Evolutionary conservation across 1,140 invertebrate species (phyloP), one percentile per base, ranked within the genome.

Genomic region (Teleopsis dalmanni): DNA sequence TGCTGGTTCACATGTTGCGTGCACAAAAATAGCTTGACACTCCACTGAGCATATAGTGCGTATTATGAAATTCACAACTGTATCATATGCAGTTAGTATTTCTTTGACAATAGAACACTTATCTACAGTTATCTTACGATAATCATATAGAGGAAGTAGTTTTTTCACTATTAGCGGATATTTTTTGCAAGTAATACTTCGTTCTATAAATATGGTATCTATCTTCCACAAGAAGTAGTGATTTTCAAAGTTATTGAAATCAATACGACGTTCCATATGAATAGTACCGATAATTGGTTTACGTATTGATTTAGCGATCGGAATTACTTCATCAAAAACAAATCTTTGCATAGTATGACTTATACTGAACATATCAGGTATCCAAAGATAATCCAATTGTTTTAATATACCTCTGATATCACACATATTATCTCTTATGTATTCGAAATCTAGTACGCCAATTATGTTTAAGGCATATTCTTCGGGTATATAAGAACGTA

Each of bases 91-190:
- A 6, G 60, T 57, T 1, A 67, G 19, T 2, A 59, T 61, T n/a
- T 53, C 57, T 45, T 62, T 62, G 2, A 65, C 26, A 35, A 54
- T 40, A 27, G 54, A 42, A 18, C 55, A 27, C 16, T 56, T 57
- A 9, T 67, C 60, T 0, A 59, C 56, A 0, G 59, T 48, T 1
- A 60, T 58, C 18, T 58, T 43, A 14, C 62, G 57, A 46, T 60
- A 67, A 29, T 67, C 58, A 2, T 53, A 54, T 1, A 68, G 50
- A 6, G 65, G 65, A 53, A 65, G 57, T 4, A 69, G 47, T 49
- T 69, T 68, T 27, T 68, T 69, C 1, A 65, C 65, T 37, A 69
- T 66, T 37, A 69, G 25, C 3, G 65, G 65, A 43, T 65, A 69
- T 38, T 67, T 69, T 37, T 62, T 63, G 38, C 64, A 62, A 59